phyloP scores from a whole-genome alignment of 2,888 invertebrate genomes.

The Meganola albula region DNA sequence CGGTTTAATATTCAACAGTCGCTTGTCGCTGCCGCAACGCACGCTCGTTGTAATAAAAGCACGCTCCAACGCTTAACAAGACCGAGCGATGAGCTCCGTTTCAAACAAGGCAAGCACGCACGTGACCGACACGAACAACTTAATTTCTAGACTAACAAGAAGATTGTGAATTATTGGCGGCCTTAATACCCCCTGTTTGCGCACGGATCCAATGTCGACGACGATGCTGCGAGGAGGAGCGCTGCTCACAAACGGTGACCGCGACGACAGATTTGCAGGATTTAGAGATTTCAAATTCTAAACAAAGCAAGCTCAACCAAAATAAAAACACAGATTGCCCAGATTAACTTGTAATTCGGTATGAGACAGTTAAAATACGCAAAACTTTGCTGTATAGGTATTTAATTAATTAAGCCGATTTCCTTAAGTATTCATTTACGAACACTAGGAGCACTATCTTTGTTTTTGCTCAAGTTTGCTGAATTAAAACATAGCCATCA shows the following conservation, averaged over 20 bases:
- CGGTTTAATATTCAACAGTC: constrained; percentile 70
- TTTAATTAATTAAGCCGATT: too few species aligned
- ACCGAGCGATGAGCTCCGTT: constrained; percentile 72
- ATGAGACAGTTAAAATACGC: too few species aligned
- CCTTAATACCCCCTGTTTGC: constrained; percentile 33
- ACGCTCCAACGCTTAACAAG: constrained; percentile 75
- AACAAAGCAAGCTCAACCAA: too few species aligned
- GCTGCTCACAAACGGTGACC: too few species aligned
- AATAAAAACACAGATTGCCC: too few species aligned
- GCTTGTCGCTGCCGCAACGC: constrained; percentile 61
- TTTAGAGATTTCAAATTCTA: too few species aligned
- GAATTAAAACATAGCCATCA: constrained; percentile 46
- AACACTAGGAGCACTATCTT: too few species aligned
- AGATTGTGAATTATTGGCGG: constrained; percentile 62
- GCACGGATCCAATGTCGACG: constrained; percentile 14
- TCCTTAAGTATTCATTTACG: too few species aligned
- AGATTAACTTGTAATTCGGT: too few species aligned
- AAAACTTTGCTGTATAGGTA: too few species aligned
- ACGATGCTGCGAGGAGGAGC: constrained; percentile 7
- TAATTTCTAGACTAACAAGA: constrained; percentile 57
- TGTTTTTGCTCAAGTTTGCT: too few species aligned
- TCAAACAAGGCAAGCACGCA: constrained; percentile 65
- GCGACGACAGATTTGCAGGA: too few species aligned
- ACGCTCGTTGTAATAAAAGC: constrained; percentile 73
- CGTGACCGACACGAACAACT: constrained; percentile 65